Conservation (phyloP, 2,888 invertebrate genomes). For the Saturnia pavonia region DNA sequence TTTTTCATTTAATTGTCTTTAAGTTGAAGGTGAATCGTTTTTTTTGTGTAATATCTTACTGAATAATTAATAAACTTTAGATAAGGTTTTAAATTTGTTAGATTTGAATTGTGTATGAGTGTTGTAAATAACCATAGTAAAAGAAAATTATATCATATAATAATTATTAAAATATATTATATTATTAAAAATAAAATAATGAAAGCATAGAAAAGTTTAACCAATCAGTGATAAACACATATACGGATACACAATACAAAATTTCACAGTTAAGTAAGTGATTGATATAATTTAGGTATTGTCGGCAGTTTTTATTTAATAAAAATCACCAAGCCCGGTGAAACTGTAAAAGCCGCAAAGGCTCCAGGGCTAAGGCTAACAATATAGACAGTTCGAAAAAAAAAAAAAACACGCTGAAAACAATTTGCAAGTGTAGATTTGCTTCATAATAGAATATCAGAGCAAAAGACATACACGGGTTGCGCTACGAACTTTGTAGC, state of each 20-base stretch:
- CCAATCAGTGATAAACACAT: no score
- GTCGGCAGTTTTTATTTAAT: background rate
- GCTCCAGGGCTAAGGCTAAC: no score
- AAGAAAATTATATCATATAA: no score
- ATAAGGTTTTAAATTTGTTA: background rate
- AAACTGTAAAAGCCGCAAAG: no score
- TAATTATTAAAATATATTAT: no score
- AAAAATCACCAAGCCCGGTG: no score
- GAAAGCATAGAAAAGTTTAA: no score
- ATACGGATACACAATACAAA: no score
- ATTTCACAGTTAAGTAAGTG: no score
- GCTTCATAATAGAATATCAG: background rate
- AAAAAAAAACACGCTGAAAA: background rate
- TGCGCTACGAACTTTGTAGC: slow-evolving; percentile 21
- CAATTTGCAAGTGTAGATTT: background rate
- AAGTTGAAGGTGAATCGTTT: background rate
- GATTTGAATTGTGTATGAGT: background rate
- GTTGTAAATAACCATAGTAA: no score
- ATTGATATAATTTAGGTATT: background rate
- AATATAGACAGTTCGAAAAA: no score
- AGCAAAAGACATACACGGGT: slow-evolving; percentile 40
- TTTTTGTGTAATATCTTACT: background rate
- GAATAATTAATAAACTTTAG: background rate
- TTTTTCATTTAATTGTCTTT: background rate
- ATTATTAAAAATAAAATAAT: no score